Evolutionary conservation across 2,113 vertebrate species (phyloP).

Genomic region (Murina feae): DNA sequence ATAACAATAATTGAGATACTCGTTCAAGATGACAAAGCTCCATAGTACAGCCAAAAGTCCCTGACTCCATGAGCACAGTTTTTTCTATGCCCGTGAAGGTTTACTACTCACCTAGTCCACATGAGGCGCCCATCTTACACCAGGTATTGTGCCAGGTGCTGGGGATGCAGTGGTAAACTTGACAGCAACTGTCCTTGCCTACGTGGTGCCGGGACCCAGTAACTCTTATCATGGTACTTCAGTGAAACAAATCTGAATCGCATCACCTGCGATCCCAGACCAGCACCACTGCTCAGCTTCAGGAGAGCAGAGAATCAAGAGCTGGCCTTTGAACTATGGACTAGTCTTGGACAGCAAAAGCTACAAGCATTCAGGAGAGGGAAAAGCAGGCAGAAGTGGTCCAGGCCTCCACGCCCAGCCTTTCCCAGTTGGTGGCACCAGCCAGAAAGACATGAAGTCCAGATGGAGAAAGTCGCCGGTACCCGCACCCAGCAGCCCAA

Average conservation of each 20-base stretch:
- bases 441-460: background rate
- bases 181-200: background rate
- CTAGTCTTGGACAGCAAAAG: background rate
- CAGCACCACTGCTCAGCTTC: background rate
- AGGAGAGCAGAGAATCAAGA: background rate
- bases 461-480: background rate
- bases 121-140: background rate
- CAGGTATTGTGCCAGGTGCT: background rate
- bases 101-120: background rate
- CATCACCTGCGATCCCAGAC: background rate
- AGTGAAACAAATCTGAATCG: background rate
- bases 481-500: background rate
- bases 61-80: background rate
- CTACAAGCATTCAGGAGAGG: background rate
- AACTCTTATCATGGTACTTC: background rate
- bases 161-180: background rate
- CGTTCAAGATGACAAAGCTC: background rate
- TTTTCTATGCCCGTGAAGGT: background rate
- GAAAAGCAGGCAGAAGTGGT: background rate
- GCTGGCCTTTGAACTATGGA: background rate
- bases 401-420: background rate
- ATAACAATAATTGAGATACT: background rate
- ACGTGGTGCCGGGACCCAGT: background rate
- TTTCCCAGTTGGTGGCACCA: background rate
- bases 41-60: background rate